Conservation (phyloP, 2,113 vertebrate genomes). For the Alligator sinensis region DNA sequence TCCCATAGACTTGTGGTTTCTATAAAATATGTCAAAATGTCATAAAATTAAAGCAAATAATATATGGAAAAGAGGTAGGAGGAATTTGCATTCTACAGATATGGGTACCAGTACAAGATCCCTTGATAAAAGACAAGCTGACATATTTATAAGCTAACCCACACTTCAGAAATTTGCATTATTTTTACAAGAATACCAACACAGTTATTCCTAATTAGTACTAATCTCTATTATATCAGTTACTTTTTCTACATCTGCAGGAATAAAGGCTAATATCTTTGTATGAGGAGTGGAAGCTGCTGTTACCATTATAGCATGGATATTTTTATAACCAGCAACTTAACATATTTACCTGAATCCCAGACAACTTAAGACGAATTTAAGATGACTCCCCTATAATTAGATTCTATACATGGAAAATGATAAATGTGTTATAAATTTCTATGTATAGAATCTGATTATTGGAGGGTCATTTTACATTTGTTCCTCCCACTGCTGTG, state of each 20-base stretch:
- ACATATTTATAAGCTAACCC: not conserved
- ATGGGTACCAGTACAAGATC: not conserved
- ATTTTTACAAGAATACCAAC: too few species aligned
- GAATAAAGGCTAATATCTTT: not conserved
- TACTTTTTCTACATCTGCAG: not conserved
- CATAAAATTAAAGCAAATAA: not conserved
- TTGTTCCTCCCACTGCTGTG: too few species aligned
- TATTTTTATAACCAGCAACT: too few species aligned
- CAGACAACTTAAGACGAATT: not conserved
- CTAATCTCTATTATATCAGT: not conserved
- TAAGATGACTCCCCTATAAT: not conserved
- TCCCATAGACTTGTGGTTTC: not conserved
- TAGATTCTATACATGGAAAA: not conserved
- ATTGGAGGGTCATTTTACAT: too few species aligned
- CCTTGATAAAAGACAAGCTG: not conserved
- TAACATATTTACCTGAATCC: too few species aligned
- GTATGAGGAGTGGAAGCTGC: not conserved
- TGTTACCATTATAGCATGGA: too few species aligned
- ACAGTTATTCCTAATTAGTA: not conserved
- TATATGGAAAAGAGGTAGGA: not conserved
- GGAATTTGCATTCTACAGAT: not conserved
- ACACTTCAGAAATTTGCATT: too few species aligned
- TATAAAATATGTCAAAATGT: not conserved
- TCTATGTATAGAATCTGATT: too few species aligned
- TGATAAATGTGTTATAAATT: not conserved